A percentile compares a stretch with the other conserved stretches of the same genome.
Conservation (phyloP, 2,113 vertebrate species). For the Orthonyx spaldingii region DNA sequence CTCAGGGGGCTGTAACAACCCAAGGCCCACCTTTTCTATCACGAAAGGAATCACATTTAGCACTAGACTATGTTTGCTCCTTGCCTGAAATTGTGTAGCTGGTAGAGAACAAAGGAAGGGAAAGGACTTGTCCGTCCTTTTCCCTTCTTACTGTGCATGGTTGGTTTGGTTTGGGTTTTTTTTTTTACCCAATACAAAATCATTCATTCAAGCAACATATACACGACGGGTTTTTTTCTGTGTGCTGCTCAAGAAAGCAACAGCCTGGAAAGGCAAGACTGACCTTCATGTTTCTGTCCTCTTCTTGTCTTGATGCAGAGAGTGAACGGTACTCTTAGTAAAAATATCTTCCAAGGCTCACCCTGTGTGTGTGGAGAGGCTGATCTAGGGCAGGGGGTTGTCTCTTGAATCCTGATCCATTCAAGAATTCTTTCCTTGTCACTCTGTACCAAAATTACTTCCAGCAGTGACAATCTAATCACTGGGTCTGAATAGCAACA, state of each 20-base stretch:
- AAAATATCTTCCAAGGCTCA: not conserved
- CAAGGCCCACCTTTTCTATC: not conserved
- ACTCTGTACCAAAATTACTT: not conserved
- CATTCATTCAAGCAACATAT: not conserved
- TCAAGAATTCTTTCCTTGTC: not conserved
- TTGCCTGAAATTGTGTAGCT: not conserved
- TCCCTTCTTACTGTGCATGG: not conserved
- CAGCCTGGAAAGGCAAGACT: not conserved
- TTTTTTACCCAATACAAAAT: not conserved
- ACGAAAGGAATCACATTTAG: not conserved
- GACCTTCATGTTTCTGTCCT: not conserved
- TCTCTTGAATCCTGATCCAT: not conserved
- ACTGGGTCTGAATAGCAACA: not conserved
- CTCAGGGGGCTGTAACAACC: not conserved
- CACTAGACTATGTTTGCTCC: not conserved
- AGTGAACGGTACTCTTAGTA: not conserved
- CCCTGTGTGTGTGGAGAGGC: fast-evolving
- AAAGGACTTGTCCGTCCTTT: not conserved
- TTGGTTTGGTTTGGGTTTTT: not conserved
- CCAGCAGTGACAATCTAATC: not conserved
- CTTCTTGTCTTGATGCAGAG: not conserved
- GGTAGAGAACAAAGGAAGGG: not conserved
- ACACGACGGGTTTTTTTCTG: fast-evolving
- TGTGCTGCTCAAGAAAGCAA: not conserved
- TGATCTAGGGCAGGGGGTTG: not conserved